These are phyloP conservation scores for Drosophila maculinotata DNA, from an alignment of 2,888 invertebrate genomes.

Conservation along the genomic window DNA sequence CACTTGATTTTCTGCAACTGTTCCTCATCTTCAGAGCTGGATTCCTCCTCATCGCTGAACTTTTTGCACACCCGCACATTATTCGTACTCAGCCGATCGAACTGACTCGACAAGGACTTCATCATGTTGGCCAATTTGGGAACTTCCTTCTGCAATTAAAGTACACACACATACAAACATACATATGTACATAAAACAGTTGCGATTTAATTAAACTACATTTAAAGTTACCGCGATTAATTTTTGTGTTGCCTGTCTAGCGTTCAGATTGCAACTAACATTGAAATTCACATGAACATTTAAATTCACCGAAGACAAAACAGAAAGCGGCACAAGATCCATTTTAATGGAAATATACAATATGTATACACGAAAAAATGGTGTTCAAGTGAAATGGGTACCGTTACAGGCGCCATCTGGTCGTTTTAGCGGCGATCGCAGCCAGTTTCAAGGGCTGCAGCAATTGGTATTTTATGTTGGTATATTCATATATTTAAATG, in stretches of 20 bases:
- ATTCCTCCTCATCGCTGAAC: slow-evolving; percentile 10
- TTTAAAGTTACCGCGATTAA: slow-evolving; percentile 4
- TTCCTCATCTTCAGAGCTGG: slow-evolving; percentile 12
- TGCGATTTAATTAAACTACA: background rate
- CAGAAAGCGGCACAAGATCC: background rate
- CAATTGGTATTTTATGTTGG: background rate
- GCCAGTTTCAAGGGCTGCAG: slow-evolving; percentile 7
- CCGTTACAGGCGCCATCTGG: slow-evolving; percentile 44
- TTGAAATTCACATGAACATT: slow-evolving; percentile 3
- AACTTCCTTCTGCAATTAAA: slow-evolving; percentile 26
- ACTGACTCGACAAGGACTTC: background rate
- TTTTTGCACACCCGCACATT: background rate
- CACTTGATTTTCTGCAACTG: slow-evolving; percentile 22
- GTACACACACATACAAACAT: background rate
- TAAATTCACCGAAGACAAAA: slow-evolving; percentile 1
- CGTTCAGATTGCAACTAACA: slow-evolving; percentile 4
- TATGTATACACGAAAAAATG: background rate
- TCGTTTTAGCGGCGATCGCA: slow-evolving; percentile 8
- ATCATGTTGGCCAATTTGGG: background rate
- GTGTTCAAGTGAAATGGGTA: slow-evolving; percentile 11
- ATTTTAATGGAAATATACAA: slow-evolving; percentile 11
- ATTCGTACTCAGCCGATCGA: background rate
- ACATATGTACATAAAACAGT: background rate
- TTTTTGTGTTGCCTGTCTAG: background rate
- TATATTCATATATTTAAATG: background rate